These are phyloP conservation scores for Numenius phaeopus DNA, from an alignment of 2,797 vertebrate species.

Conservation along the genomic window DNA sequence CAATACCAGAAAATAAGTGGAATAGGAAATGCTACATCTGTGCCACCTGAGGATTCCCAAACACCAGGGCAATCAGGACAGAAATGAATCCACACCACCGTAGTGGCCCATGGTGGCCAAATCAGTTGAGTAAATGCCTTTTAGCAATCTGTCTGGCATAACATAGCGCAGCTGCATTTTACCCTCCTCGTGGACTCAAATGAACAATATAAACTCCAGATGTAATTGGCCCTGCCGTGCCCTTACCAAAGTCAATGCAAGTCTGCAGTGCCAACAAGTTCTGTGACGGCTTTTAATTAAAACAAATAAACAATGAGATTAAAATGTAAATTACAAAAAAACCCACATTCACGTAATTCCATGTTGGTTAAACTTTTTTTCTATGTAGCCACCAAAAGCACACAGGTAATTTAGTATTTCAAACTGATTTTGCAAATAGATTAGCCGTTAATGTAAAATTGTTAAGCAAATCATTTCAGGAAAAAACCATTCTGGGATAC, in stretches of 20 bases:
- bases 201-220: background rate
- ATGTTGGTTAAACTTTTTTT: background rate
- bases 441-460: constrained; percentile 60
- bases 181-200: background rate
- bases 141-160: background rate
- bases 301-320: constrained; percentile 22
- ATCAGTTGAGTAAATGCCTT: background rate
- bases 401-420: constrained; percentile 51
- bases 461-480: constrained; percentile 60
- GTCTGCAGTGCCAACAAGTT: background rate
- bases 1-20: background rate
- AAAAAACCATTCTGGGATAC: constrained; percentile 50
- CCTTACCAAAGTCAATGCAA: constrained; percentile 35
- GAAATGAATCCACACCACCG: background rate
- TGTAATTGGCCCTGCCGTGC: background rate
- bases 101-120: background rate
- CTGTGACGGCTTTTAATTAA: constrained; percentile 39
- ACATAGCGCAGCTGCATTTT: background rate
- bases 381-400: background rate
- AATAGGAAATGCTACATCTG: background rate
- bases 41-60: background rate
- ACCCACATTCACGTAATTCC: background rate
- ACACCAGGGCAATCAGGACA: background rate
- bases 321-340: background rate
- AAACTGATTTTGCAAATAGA: constrained; percentile 61